Evolutionary conservation across 2,888 invertebrate genomes (phyloP), one percentile per base, ranked within the genome.

Genomic region (Sinotaia quadrata): DNA sequence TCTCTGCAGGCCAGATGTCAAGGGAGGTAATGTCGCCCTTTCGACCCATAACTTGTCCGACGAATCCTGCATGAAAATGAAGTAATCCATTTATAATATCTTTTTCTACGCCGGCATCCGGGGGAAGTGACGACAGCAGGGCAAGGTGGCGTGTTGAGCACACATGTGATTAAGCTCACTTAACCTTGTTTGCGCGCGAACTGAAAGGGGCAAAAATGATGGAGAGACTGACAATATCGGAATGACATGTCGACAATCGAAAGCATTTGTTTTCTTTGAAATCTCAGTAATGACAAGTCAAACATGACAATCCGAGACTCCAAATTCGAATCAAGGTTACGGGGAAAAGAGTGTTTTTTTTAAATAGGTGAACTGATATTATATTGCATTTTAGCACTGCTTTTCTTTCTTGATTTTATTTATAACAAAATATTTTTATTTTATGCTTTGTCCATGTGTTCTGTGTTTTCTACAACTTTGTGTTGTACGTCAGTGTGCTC

Each of bases 101-200:
- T 41, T n/a, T 63, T 56, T 41, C 49, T 52, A 51, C 59, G 27
- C 54, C 51, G 15, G 33, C 15, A 34, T 21, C 49, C 12, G 49
- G 21, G 27, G 36, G 8, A 4, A 21, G 31, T 29, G 31, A 12
- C 34, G 27, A 15, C 31, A 36, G 41, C 2, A 18, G 54, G 10
- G 49, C 1, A 10, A 18, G n/a, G 33, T 33, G 31, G 31, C 29
- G 60, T 47, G 54, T 65, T 69, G 44, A 62, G 58, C 62, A 54
- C 69, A 67, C 69, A 69, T 62, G 44, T 69, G 67, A 72, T 72
- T 72, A 69, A 57, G 52, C 67, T 37, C 66, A 67, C 69, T 72
- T 72, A 72, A 72, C 72, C 72, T 61, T 44, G 59, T 61, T 51
- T 24, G 49, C 54, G 21, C 54, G 21, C 27, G 54, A 54, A 5